Base-by-base conservation (phyloP, 2,888 invertebrate species). In the Drosophila percnosoma region DNA sequence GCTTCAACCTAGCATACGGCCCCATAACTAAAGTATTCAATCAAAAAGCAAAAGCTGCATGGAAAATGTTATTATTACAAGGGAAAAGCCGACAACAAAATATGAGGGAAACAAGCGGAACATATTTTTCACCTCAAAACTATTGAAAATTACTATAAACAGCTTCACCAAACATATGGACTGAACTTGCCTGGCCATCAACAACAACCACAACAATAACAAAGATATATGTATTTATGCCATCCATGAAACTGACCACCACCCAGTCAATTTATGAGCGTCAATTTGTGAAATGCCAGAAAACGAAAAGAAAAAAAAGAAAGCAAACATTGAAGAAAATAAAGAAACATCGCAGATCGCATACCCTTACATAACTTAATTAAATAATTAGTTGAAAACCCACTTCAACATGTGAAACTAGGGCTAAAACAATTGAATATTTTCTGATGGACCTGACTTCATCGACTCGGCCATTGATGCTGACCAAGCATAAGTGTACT, bases 111-210 rank as follows among this genome's bases (percentile, higher is more conserved):
- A 61, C 57, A 73, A 74, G 61, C 71, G 63, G 54, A 85, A 73
- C 87, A 87, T 84, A 84, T 87, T 86, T 84, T 77, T 73, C 81
- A 74, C 81, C 84, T 72, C 82, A 68, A 77, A 76, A 66, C 78
- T 77, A 76, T 87, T 85, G 83, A 77, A 80, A 86, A 79, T 86
- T 85, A 87, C 80, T 84, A 77, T 82, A 82, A 87, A 80, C 80
- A 85, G 76, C 69, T 64, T 52, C 63, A 57, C 29, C 67, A 27
- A 70, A 18, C 71, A 59, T 61, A 75, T 66, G 68, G 51, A 55
- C 67, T 73, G 68, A 66, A 80, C 73, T 75, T 71, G 70, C 66
- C 62, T 65, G 65, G 73, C 51, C 68, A 64, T 55, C 67, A 68
- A 62, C 66, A 72, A 34, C 53, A 59, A 67, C 48, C 58, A 52